A percentile compares a stretch with the other conserved stretches of the same genome.
Conservation (phyloP, 2,113 vertebrate genomes). For the Salvelinus sp. region DNA sequence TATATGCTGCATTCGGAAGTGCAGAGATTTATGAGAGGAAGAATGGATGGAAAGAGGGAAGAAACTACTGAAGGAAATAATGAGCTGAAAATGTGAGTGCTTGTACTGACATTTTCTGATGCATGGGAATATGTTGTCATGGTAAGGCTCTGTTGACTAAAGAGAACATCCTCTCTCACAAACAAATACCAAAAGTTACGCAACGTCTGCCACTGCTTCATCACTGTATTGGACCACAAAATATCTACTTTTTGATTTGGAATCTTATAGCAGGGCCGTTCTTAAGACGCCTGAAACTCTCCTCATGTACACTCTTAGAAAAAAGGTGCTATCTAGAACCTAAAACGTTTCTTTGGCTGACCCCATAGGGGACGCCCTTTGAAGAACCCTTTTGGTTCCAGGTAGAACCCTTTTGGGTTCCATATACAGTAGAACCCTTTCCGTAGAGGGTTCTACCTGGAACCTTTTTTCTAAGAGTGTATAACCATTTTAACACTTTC, state of each 20-base stretch:
- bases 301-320: not conserved
- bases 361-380: no score
- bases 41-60: no score
- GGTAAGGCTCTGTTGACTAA: conserved; percentile 14
- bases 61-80: conserved; percentile 1
- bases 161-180: conserved; percentile 21
- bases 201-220: not conserved
- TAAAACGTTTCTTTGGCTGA: no score
- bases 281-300: not conserved
- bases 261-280: not conserved
- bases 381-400: no score
- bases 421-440: no score
- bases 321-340: no score
- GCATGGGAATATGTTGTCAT: conserved; percentile 7
- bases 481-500: conserved; percentile 5
- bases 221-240: not conserved
- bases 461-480: no score
- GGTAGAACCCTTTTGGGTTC: no score
- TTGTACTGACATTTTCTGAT: conserved; percentile 4
- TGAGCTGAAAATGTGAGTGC: conserved; percentile 21
- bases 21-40: no score
- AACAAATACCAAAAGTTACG: conserved; percentile 15
- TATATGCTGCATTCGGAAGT: not conserved
- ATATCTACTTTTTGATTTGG: not conserved
- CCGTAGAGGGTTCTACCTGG: no score